These are phyloP conservation scores for Enteromius radiatus DNA, from an alignment of 2,797 vertebrate species.

Conservation along the genomic window DNA sequence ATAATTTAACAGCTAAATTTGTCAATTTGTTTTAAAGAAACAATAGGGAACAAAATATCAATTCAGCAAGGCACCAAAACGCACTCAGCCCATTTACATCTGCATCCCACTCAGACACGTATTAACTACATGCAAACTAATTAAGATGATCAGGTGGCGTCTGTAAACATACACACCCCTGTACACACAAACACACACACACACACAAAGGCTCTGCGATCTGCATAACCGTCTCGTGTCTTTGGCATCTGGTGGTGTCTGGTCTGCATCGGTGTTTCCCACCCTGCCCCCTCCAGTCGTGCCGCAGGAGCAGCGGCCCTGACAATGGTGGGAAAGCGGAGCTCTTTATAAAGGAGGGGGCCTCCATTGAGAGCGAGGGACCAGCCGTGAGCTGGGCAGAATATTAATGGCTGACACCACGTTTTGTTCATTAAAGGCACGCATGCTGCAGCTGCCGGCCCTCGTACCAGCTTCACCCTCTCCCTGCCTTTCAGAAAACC, in stretches of 20 bases:
- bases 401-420: slow-evolving; percentile 87
- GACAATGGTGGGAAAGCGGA: slow-evolving; percentile 93
- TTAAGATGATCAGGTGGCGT: slow-evolving; percentile 88
- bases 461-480: slow-evolving; percentile 48
- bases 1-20: not conserved
- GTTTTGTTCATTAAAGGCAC: slow-evolving; percentile 84
- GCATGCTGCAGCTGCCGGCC: slow-evolving; percentile 83
- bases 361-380: slow-evolving; percentile 85
- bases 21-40: not conserved
- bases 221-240: slow-evolving; percentile 89
- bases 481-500: slow-evolving; percentile 36
- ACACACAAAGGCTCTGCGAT: slow-evolving; percentile 73
- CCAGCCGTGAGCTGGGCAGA: slow-evolving; percentile 74
- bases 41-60: not conserved
- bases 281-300: slow-evolving; percentile 78
- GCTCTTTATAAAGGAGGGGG: slow-evolving; percentile 80
- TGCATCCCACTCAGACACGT: slow-evolving; percentile 85
- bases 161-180: slow-evolving; percentile 61
- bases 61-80: not conserved
- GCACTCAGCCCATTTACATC: slow-evolving; percentile 64
- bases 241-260: slow-evolving; percentile 98
- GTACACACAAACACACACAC: slow-evolving; percentile 55
- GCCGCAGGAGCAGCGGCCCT: slow-evolving; percentile 75
- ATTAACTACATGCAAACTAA: slow-evolving; percentile 88
- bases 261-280: slow-evolving; percentile 81